These are phyloP conservation scores for Sebastes diploproa DNA, from an alignment of 2,797 vertebrate species.

Conservation along the genomic window DNA sequence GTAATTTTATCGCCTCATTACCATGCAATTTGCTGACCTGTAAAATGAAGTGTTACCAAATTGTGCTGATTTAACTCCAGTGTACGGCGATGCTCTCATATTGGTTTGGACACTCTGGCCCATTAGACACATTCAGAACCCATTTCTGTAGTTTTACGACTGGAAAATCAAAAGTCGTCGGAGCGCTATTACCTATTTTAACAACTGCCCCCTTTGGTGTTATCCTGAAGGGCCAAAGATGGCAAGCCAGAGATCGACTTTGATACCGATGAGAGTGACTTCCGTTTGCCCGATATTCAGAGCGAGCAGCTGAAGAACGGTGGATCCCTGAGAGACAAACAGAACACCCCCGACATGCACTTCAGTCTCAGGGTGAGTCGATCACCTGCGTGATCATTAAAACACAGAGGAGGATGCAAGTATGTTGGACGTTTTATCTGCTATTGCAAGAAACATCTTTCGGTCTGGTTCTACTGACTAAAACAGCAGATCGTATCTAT, in stretches of 20 bases:
- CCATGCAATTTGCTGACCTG: rapidly evolving
- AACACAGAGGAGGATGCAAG: background rate
- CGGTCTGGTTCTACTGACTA: background rate
- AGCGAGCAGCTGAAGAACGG: conserved; percentile 71
- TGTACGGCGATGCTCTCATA: no score
- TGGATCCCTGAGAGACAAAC: conserved; percentile 64
- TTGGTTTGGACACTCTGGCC: background rate
- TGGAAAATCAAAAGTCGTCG: background rate
- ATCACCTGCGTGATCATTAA: background rate
- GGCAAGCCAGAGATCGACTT: conserved; percentile 87
- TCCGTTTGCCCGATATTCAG: conserved; percentile 82
- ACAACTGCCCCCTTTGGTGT: background rate
- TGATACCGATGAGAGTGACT: conserved; percentile 78
- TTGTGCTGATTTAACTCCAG: background rate
- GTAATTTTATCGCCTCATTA: no score
- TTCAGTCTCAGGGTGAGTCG: conserved; percentile 87
- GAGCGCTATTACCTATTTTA: background rate
- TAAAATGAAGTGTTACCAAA: background rate
- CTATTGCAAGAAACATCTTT: background rate
- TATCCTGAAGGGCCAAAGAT: conserved; percentile 82
- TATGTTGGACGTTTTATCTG: background rate
- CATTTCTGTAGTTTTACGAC: background rate
- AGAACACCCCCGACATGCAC: conserved; percentile 81
- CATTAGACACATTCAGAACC: background rate
- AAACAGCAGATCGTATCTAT: background rate